Evolutionary conservation across 2,113 vertebrate genomes (phyloP).

Genomic region (Otis tarda): DNA sequence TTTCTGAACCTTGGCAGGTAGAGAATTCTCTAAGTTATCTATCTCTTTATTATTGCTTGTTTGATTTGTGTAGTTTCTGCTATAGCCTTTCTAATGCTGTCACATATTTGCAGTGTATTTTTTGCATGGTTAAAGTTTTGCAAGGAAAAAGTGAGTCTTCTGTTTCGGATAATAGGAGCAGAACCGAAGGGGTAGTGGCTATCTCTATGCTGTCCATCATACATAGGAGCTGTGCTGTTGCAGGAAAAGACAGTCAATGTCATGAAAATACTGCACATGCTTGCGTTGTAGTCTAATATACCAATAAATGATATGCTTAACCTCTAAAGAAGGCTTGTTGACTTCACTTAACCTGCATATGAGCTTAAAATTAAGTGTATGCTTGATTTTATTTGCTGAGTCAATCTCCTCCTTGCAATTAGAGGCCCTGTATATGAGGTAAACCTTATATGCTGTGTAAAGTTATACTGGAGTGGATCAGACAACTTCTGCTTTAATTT

Average conservation of each 20-base stretch:
- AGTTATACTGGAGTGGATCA: neutral
- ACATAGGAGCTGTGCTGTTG: neutral
- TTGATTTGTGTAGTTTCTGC: neutral
- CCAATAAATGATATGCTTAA: too few relatives aligned
- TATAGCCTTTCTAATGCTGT: neutral
- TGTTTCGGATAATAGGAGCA: neutral
- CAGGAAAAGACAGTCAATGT: neutral
- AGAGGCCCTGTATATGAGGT: too few relatives aligned
- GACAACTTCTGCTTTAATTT: neutral
- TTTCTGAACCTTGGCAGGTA: neutral
- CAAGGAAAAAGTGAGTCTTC: neutral
- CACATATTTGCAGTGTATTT: neutral
- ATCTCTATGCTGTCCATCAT: neutral
- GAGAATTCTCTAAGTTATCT: neutral
- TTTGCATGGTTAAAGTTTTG: neutral
- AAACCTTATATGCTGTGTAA: accelerated
- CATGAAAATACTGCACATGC: neutral
- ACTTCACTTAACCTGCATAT: neutral
- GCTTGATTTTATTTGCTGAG: neutral
- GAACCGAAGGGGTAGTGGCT: neutral
- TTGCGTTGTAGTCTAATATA: neutral
- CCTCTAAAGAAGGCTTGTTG: neutral
- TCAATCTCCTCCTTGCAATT: neutral
- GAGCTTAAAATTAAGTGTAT: neutral
- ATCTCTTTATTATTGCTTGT: neutral